Conservation (phyloP, 2,797 vertebrate species). For the Leptoclinus maculatus region DNA sequence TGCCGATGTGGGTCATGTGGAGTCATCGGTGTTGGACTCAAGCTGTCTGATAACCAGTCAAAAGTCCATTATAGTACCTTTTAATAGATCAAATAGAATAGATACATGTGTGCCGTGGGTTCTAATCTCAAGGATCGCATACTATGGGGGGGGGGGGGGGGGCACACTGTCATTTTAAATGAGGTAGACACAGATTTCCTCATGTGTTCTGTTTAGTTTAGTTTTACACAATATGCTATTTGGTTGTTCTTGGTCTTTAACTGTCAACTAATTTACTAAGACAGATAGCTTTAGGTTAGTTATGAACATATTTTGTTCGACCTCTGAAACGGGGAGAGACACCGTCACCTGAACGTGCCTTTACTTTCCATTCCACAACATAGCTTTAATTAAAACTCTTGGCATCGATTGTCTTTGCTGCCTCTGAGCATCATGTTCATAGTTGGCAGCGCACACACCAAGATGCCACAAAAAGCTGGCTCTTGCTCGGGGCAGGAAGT, state of each 20-base stretch:
- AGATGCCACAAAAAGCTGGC: constrained; percentile 71
- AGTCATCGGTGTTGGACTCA: background rate
- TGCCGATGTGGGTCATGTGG: background rate
- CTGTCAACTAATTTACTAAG: constrained; percentile 66
- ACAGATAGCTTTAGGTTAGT: constrained; percentile 71
- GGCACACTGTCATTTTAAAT: background rate
- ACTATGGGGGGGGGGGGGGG: too few species aligned
- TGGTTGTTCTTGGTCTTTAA: constrained; percentile 66
- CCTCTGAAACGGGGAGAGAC: constrained; percentile 62
- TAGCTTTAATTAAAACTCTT: constrained; percentile 78
- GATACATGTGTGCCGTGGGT: too few species aligned
- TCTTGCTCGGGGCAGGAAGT: constrained; percentile 72
- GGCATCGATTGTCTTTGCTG: constrained; percentile 64
- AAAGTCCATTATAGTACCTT: background rate
- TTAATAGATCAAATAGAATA: background rate
- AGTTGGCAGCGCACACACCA: constrained; percentile 64
- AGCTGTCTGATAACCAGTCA: background rate
- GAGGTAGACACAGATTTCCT: background rate
- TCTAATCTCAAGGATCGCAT: too few species aligned
- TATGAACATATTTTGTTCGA: constrained; percentile 69
- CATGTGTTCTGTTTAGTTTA: background rate
- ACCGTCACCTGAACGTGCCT: constrained; percentile 71
- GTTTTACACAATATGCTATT: constrained; percentile 14
- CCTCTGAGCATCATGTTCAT: constrained; percentile 73
- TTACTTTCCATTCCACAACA: constrained; percentile 64